Conservation (phyloP, 2,797 vertebrate genomes). For the Sebastes goodei region DNA sequence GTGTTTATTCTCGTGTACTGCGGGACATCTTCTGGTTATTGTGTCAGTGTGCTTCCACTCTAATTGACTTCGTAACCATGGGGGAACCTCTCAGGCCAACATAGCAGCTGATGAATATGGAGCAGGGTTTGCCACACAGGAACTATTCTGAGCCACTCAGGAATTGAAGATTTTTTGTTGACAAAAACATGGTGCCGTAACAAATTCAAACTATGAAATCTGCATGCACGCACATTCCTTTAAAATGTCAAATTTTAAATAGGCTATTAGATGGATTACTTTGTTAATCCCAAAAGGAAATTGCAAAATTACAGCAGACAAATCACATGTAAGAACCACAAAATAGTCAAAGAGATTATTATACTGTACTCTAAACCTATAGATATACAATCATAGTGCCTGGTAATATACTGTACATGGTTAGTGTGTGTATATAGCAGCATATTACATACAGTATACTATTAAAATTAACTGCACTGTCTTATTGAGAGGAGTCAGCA, state of each 20-base stretch:
- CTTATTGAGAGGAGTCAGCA: not conserved
- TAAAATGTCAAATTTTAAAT: not conserved
- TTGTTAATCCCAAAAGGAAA: not conserved
- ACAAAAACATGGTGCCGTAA: not conserved
- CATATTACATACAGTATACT: not conserved
- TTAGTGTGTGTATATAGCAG: not conserved
- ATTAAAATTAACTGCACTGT: not conserved
- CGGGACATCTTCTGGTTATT: slow-evolving; percentile 50
- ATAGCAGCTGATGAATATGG: slow-evolving; percentile 56
- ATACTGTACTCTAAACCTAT: not conserved
- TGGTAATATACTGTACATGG: not conserved
- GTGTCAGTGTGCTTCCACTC: slow-evolving; percentile 64
- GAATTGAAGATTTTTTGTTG: not conserved
- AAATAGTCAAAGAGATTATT: not conserved
- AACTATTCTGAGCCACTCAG: slow-evolving; percentile 22
- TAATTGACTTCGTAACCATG: slow-evolving; percentile 56
- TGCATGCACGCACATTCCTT: not conserved
- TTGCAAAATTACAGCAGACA: not conserved
- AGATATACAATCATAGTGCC: not conserved
- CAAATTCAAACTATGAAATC: not conserved
- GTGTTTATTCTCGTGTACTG: slow-evolving; percentile 28
- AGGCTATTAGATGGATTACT: not conserved
- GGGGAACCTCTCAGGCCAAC: slow-evolving; percentile 50
- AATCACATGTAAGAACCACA: not conserved
- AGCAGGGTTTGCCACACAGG: slow-evolving; percentile 40